Base-by-base conservation (phyloP, 64 coral and sea anemone genomes). In the Montipora foliosa region DNA sequence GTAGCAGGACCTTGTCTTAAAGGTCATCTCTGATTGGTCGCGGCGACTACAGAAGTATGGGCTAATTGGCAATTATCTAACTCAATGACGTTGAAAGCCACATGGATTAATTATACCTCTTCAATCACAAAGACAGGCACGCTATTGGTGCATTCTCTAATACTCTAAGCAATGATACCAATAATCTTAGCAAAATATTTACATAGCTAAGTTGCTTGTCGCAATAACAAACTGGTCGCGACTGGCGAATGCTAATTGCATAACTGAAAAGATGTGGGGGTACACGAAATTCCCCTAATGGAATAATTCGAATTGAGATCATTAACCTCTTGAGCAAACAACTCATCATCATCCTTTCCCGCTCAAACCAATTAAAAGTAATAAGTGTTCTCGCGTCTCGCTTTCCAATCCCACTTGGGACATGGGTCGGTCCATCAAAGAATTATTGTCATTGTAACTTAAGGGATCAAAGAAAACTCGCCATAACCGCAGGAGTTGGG, bases 101-200 rank as follows among this genome's bases (percentile, higher is more conserved):
- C 44, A 22, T 0, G 67, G 61, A 47, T 71, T 71, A 86, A 71
- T 72, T 47, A 20, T 45, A 47, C 17, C 82, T 24, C 64, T 72
- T 86, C 82, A 86, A 86, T 86, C 53, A 86, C 62, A 72, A 1
- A 49, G 8, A 11, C 7, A 46, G 8, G 66, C 62, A 86, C 82
- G 82, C 67, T 46, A 86, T 71, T 86, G 82, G 82, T 68, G 15
- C 62, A 86, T 12, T 44, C 81, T 15, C 66, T 86, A 86, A 86
- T 86, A 66, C 82, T 72, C 47, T 22, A 86, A 37, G 47, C 82
- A 86, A 46, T 86, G 82, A 72, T 72, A 86, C 13, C 62, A 12
- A 49, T 78, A 78, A 86, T 71, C 82, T 86, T 21, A 86, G 16
- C 47, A n/a, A 70, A 86, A 86, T 86, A 86, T 86, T 71, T 86